Conservation (phyloP, 1,140 invertebrate genomes). For the Trachelipus rathkii region DNA sequence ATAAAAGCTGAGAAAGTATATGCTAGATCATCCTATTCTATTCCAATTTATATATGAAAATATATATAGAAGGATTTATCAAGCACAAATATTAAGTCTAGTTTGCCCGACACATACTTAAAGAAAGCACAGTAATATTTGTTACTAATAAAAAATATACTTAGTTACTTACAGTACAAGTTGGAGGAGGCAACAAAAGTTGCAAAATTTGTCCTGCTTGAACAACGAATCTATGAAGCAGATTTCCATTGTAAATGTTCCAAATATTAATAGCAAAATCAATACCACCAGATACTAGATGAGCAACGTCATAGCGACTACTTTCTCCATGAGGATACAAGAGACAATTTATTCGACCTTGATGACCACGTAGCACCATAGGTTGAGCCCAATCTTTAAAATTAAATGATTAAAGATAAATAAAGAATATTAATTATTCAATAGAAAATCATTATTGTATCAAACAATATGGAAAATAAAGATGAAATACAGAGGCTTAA, state of each 20-base stretch:
- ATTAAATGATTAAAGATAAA: conserved; percentile 19
- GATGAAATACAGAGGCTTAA: too few species aligned
- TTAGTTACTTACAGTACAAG: conserved; percentile 39
- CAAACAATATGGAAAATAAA: too few species aligned
- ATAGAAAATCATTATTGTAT: too few species aligned
- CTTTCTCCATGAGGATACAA: conserved; percentile 78
- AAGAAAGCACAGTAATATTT: too few species aligned
- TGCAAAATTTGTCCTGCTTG: conserved; percentile 56
- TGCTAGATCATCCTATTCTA: background rate
- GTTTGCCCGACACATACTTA: too few species aligned
- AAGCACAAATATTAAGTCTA: background rate
- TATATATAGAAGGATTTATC: background rate
- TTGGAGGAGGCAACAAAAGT: conserved; percentile 49
- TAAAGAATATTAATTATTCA: background rate
- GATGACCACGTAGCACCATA: conserved; percentile 83
- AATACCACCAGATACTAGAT: conserved; percentile 90
- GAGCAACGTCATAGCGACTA: conserved; percentile 78
- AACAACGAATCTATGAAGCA: conserved; percentile 92
- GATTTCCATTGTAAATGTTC: conserved; percentile 85
- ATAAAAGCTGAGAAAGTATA: too few species aligned
- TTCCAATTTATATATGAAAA: background rate
- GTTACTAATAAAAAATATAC: too few species aligned
- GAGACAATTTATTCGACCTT: conserved; percentile 88
- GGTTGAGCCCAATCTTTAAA: conserved; percentile 79
- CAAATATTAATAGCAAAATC: conserved; percentile 97